A percentile compares a stretch with the other conserved stretches of the same genome.
phyloP scores from a whole-genome alignment of 2,888 invertebrate genomes.

The Ennomos erosarius region DNA sequence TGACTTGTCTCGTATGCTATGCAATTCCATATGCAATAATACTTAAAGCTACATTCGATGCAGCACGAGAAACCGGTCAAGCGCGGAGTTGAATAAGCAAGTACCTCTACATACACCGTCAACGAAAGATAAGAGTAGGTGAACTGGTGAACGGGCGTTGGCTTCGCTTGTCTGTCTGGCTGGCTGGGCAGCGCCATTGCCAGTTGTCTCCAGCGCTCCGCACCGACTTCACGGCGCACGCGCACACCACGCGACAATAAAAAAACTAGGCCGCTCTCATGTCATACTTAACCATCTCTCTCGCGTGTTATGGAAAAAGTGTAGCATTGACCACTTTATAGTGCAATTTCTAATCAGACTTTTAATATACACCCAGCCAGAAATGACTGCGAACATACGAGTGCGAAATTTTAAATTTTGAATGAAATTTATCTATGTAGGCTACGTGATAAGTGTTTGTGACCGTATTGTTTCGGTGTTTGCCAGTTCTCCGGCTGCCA shows the following conservation, averaged over 20 bases:
- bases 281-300: conserved; percentile 69
- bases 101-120: conserved; percentile 58
- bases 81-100: conserved; percentile 60
- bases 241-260: conserved; percentile 55
- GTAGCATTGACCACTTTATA: conserved; percentile 60
- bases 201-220: conserved; percentile 76
- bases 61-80: conserved; percentile 64
- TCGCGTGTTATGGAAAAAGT: conserved; percentile 67
- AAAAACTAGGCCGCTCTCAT: conserved; percentile 69
- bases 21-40: conserved; percentile 44
- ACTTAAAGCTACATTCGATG: conserved; percentile 50
- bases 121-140: conserved; percentile 79
- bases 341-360: conserved; percentile 53
- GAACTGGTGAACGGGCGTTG: conserved; percentile 81
- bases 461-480: conserved; percentile 59
- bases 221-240: conserved; percentile 68
- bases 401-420: conserved; percentile 59
- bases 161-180: conserved; percentile 63
- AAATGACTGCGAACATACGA: conserved; percentile 57
- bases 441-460: conserved; percentile 74
- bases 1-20: conserved; percentile 27
- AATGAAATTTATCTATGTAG: conserved; percentile 71
- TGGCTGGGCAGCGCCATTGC: conserved; percentile 20
- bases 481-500: conserved; percentile 53
- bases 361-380: conserved; percentile 27